Base-by-base conservation (phyloP, 2,797 vertebrate species). In the Parauchenoglanis punctatus region DNA sequence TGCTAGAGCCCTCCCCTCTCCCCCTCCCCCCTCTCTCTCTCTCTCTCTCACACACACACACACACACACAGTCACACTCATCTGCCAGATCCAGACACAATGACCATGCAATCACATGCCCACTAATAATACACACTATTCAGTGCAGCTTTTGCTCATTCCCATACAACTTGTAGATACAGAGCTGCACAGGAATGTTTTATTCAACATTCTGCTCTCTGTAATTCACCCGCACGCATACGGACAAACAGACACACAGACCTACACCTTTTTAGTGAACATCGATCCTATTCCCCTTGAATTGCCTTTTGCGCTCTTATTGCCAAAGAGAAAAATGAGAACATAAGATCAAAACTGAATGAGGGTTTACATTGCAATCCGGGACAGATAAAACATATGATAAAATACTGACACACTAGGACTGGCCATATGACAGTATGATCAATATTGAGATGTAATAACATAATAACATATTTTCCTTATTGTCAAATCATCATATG, bases 21-120 rank as follows among this genome's bases (percentile, higher is more conserved):
- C 12, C 56, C n/a, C n/a, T 28, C 73, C 40, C n/a, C 35, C 46
- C 73, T 52, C 25, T 84, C 58, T 40, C 63, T 52, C 70, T 81
- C 52, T 61, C n/a, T 73, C 73, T 59, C 28, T 84, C 58, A 40
- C 46, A 68, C 61, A 86, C 63, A 81, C 49, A 80, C 13, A 40
- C n/a, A 58, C 54, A 78, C 75, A 44, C 73, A 4, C 54, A 67
- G 28, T 67, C 73, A 59, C 72, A 78, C 23, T 58, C 49, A 84
- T 28, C 11, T n/a, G 63, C 31, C 63, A 72, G 67, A 31, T 68
- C 40, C 56, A 87, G 17, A 80, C 82, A 87, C 82, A 87, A 87
- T 72, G 54, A 84, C 52, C 76, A 61, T 68, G 46, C 87, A 78
- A 87, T 87, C 72, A 61, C 49, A 85, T 61, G 31, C 83, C 68